Percentiles rank a stretch among this genome's conserved stretches.
Conservation (phyloP, 2,888 invertebrate genomes). For the Strigamia transsilvanica region DNA sequence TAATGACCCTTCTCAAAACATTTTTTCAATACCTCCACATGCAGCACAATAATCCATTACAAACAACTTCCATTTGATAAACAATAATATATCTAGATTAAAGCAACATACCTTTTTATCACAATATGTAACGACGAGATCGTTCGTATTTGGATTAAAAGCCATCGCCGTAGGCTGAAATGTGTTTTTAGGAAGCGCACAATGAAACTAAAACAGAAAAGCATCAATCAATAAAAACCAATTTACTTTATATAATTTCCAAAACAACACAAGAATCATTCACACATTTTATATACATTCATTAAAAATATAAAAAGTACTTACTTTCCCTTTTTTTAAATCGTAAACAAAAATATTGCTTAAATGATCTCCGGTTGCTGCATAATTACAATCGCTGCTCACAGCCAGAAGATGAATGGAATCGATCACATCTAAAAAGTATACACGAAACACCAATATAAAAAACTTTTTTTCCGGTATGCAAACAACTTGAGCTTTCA, state of each 20-base stretch:
- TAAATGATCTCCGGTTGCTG: slow-evolving; percentile 74
- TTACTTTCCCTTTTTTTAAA: slow-evolving; percentile 58
- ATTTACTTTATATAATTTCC: not conserved
- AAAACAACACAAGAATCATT: not conserved
- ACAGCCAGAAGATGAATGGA: slow-evolving; percentile 67
- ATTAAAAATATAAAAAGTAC: not conserved
- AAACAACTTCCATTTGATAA: not conserved
- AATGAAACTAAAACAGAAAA: slow-evolving; percentile 64
- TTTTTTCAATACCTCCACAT: too few relatives aligned
- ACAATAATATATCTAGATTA: not conserved
- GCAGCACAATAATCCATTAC: too few relatives aligned
- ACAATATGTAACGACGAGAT: slow-evolving; percentile 77
- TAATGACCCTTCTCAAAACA: too few relatives aligned
- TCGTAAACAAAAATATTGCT: slow-evolving; percentile 75
- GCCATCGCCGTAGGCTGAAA: slow-evolving; percentile 77
- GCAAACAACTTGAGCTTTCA: not conserved
- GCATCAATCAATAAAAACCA: slow-evolving; percentile 51
- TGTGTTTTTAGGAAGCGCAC: slow-evolving; percentile 75
- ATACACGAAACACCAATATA: not conserved
- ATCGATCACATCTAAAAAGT: slow-evolving; percentile 17
- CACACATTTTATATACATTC: too few relatives aligned
- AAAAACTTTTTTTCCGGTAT: too few relatives aligned
- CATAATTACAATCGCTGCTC: slow-evolving; percentile 70
- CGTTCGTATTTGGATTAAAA: slow-evolving; percentile 70
- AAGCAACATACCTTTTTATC: slow-evolving; percentile 75